These are phyloP conservation scores for Endomychus coccineus DNA, from an alignment of 2,888 invertebrate genomes.

Conservation along the genomic window DNA sequence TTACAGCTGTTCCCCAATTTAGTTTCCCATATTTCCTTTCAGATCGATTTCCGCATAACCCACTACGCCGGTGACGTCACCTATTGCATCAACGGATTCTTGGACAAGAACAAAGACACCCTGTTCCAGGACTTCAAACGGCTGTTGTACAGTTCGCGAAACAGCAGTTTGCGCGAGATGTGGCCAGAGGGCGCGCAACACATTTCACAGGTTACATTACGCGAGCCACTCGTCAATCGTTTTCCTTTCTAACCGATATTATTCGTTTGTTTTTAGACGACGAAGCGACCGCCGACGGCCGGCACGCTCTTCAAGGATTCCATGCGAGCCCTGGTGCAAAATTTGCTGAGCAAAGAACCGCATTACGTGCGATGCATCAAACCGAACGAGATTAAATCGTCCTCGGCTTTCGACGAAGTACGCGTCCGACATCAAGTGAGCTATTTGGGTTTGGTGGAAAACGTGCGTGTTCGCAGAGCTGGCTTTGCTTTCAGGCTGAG, in stretches of 20 bases:
- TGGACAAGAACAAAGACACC: constrained; percentile 96
- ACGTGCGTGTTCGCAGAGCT: constrained; percentile 90
- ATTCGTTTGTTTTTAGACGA: constrained; percentile 56
- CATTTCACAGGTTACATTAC: constrained; percentile 77
- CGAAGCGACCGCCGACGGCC: constrained; percentile 90
- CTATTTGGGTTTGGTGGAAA: constrained; percentile 90
- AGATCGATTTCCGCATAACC: constrained; percentile 66
- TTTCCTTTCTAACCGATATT: too few relatives aligned
- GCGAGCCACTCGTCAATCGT: too few relatives aligned
- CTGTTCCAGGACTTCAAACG: constrained; percentile 96
- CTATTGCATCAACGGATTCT: constrained; percentile 82
- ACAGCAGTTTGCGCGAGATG: constrained; percentile 73
- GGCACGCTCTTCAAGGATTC: constrained; percentile 92
- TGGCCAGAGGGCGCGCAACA: constrained; percentile 95
- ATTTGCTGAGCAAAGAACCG: constrained; percentile 85
- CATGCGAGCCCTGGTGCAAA: constrained; percentile 83
- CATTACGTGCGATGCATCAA: constrained; percentile 97
- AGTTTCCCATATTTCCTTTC: constrained; percentile 5
- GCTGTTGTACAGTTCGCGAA: constrained; percentile 75
- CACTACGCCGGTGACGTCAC: constrained; percentile 98
- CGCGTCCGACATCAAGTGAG: constrained; percentile 67
- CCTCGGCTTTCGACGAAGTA: constrained; percentile 77
- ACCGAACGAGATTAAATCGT: constrained; percentile 90
- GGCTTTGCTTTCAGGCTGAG: constrained; percentile 95
- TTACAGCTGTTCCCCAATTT: neutral